A percentile compares a stretch with the other conserved stretches of the same genome.
Evolutionary conservation across 2,888 invertebrate genomes (phyloP).

Genomic region (Calephelis perditalis): DNA sequence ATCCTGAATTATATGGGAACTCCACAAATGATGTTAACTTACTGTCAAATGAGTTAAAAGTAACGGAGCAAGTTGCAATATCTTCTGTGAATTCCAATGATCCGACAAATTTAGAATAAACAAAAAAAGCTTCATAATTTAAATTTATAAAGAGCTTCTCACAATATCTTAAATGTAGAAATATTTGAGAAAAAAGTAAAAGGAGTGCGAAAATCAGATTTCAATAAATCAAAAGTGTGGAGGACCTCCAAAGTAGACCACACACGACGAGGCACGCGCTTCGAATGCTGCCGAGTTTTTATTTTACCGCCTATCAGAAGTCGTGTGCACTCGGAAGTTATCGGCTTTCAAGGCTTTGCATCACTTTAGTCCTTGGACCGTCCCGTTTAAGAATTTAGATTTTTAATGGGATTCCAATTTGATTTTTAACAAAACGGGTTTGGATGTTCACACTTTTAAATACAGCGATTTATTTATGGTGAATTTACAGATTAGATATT

Average conservation of each 20-base stretch:
- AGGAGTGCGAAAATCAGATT: conserved; percentile 64
- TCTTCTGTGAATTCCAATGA: not conserved
- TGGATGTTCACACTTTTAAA: conserved; percentile 68
- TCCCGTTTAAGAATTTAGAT: conserved; percentile 70
- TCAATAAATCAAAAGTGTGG: conserved; percentile 65
- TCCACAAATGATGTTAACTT: conserved; percentile 42
- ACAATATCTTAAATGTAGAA: not conserved
- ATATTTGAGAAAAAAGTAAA: conserved; percentile 19
- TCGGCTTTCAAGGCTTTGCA: conserved; percentile 64
- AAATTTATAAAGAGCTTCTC: conserved; percentile 5
- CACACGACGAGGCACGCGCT: conserved; percentile 88
- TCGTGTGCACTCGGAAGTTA: conserved; percentile 60
- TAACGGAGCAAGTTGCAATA: conserved; percentile 15
- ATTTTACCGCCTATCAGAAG: conserved; percentile 51
- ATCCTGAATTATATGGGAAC: conserved; percentile 47
- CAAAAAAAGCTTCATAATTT: not conserved
- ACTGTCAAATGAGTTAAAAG: conserved; percentile 38
- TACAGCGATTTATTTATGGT: conserved; percentile 53
- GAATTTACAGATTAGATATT: conserved; percentile 34
- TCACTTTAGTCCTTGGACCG: conserved; percentile 43
- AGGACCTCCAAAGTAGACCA: conserved; percentile 81
- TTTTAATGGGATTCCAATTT: conserved; percentile 85
- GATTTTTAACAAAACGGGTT: conserved; percentile 75
- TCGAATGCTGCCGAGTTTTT: conserved; percentile 78
- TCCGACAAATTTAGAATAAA: not conserved